Percentiles rank a stretch among this genome's conserved stretches.
Evolutionary conservation across 1,140 invertebrate genomes (phyloP).

Genomic region (Samia ricini): DNA sequence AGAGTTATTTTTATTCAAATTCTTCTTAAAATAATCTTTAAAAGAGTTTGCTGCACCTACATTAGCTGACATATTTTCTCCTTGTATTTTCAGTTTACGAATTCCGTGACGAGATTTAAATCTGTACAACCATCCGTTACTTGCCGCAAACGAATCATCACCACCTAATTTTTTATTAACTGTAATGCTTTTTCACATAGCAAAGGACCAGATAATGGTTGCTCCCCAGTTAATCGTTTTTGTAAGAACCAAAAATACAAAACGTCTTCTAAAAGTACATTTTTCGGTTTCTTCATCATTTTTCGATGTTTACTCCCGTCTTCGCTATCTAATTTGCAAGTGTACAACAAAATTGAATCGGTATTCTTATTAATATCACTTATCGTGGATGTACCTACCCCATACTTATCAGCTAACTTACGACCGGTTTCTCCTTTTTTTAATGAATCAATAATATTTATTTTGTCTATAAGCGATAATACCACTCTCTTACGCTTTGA

Average conservation of each 20-base stretch:
- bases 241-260: slow-evolving; percentile 13
- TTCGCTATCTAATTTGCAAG: too few species aligned
- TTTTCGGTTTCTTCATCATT: too few species aligned
- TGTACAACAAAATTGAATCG: too few species aligned
- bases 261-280: slow-evolving; percentile 2
- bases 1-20: slow-evolving; percentile 5
- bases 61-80: slow-evolving; percentile 34
- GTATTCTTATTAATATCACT: too few species aligned
- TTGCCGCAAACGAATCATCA: slow-evolving; percentile 38
- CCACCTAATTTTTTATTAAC: slow-evolving; percentile 37
- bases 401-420: too few species aligned
- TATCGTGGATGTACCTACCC: too few species aligned
- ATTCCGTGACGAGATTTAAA: slow-evolving; percentile 50
- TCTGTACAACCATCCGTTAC: slow-evolving; percentile 43
- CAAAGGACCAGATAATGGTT: slow-evolving; percentile 37
- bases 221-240: slow-evolving; percentile 37
- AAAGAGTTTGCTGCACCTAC: slow-evolving; percentile 16
- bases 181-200: slow-evolving; percentile 43
- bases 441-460: too few species aligned
- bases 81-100: slow-evolving; percentile 34
- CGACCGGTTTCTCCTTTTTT: too few species aligned
- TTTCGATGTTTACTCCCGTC: too few species aligned
- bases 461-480: too few species aligned
- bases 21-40: background rate
- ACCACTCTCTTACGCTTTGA: too few species aligned